phyloP scores from a whole-genome alignment of 1,140 invertebrate species.

The Hylaeus volcanicus region DNA sequence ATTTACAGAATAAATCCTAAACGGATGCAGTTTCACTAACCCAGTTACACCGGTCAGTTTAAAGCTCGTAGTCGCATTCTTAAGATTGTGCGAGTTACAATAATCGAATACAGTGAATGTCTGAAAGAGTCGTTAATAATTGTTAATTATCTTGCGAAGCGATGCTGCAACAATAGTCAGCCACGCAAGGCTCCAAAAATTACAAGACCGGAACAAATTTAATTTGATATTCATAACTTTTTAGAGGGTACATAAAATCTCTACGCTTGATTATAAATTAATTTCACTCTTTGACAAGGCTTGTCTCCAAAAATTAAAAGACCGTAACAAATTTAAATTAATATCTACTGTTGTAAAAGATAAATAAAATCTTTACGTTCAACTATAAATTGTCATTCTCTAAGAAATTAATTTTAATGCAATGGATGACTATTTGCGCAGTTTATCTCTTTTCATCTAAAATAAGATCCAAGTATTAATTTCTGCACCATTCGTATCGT shows the following conservation, averaged over 20 bases:
- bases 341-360: too few species aligned
- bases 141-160: neutral
- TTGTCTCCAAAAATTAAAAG: too few species aligned
- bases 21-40: conserved; percentile 27
- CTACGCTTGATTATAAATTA: too few species aligned
- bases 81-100: conserved; percentile 27
- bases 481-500: neutral
- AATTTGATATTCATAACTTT: neutral
- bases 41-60: conserved; percentile 37
- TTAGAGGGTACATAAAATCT: too few species aligned
- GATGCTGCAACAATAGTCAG: neutral
- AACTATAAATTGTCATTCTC: neutral
- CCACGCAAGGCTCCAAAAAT: neutral
- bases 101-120: conserved; percentile 15
- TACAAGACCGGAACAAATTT: neutral
- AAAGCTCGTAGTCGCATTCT: conserved; percentile 55
- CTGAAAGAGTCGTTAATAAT: neutral
- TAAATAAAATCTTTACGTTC: too few species aligned
- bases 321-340: too few species aligned
- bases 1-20: conserved; percentile 44
- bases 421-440: neutral
- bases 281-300: neutral
- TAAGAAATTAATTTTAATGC: neutral
- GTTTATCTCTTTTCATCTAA: neutral
- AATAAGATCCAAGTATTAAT: neutral